Base-by-base conservation (phyloP, 2,888 invertebrate genomes). In the Eristalinus aeneus region DNA sequence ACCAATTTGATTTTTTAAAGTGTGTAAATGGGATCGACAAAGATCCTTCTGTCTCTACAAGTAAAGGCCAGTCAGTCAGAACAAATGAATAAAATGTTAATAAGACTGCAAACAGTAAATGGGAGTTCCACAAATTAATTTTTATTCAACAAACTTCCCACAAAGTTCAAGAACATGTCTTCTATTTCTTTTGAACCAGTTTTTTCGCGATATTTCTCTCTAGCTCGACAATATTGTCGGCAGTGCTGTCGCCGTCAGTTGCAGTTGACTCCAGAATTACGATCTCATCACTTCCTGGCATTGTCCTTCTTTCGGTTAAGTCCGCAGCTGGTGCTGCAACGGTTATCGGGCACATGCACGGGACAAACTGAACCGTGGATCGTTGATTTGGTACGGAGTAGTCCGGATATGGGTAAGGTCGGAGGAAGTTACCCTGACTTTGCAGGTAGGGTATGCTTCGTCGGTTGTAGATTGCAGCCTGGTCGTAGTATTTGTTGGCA, bases 321-420 rank as follows among this genome's bases (percentile, higher is more conserved):
- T 74, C 82, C 1, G 31, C 11, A 11, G 69, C 10, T 1, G 23
- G 34, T 4, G 75, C 58, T 34, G 82, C 89, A 54, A 92, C 88
- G 72, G 89, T 92, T 3, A 92, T 88, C 0, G 91, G 92, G 75
- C 91, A 92, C 91, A 92, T 91, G 88, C 91, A 92, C 53, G 92
- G 91, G 58, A 92, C 91, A 63, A 91, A 91, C 73, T 92, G 91
- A 2, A 90, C 73, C 73, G 11, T 54, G 16, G 64, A 20, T 22
- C 73, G 56, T 46, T 89, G 88, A 85, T 91, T 91, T 61, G 89
- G 89, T 31, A 88, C 77, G 0, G 91, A 90, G 72, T 91, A 91
- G 12, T 92, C 92, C 9, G 92, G 92, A 87, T 91, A 92, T 4
- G 92, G 92, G 87, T 92, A 92, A 0, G 92, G 92, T 10, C 92